Percentiles rank a stretch among this genome's conserved stretches.
Conservation (phyloP, 2,888 invertebrate species). For the Heliconius cydno region DNA sequence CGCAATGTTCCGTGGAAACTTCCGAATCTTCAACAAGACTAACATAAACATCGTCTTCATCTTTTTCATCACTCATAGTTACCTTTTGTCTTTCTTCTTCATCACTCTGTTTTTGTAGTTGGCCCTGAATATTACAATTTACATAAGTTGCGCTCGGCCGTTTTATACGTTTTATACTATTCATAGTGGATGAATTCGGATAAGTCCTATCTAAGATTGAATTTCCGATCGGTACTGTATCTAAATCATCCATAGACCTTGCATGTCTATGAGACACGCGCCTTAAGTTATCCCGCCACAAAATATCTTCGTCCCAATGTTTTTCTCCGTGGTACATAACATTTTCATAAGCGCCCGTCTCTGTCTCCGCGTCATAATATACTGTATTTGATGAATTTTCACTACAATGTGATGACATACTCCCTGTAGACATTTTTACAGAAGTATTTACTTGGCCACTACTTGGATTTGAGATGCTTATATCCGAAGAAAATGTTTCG, state of each 20-base stretch:
- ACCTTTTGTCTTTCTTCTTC: slow-evolving; percentile 56
- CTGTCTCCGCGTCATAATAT: slow-evolving; percentile 78
- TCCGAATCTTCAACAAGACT: slow-evolving; percentile 72
- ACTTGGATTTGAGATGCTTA: slow-evolving; percentile 53
- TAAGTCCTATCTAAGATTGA: slow-evolving; percentile 57
- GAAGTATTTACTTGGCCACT: slow-evolving; percentile 59
- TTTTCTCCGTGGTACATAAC: slow-evolving; percentile 85
- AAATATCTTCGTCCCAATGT: slow-evolving; percentile 92
- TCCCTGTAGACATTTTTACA: slow-evolving; percentile 71
- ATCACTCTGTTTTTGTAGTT: slow-evolving; percentile 69
- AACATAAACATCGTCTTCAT: slow-evolving; percentile 81
- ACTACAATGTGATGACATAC: slow-evolving; percentile 79
- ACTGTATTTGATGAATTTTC: slow-evolving; percentile 79
- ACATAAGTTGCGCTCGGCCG: slow-evolving; percentile 88
- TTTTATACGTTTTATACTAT: slow-evolving; percentile 75
- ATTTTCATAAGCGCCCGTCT: slow-evolving; percentile 75
- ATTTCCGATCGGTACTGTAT: slow-evolving; percentile 69
- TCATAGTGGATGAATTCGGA: slow-evolving; percentile 67
- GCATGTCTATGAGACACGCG: slow-evolving; percentile 92
- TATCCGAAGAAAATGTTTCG: slow-evolving; percentile 62
- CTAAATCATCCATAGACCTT: slow-evolving; percentile 91
- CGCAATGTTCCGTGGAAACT: slow-evolving; percentile 60
- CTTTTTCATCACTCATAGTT: slow-evolving; percentile 57
- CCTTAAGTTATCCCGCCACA: slow-evolving; percentile 91
- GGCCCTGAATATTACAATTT: slow-evolving; percentile 86